phyloP scores from a whole-genome alignment of 2,113 vertebrate species.

The Mohoua ochrocephala region DNA sequence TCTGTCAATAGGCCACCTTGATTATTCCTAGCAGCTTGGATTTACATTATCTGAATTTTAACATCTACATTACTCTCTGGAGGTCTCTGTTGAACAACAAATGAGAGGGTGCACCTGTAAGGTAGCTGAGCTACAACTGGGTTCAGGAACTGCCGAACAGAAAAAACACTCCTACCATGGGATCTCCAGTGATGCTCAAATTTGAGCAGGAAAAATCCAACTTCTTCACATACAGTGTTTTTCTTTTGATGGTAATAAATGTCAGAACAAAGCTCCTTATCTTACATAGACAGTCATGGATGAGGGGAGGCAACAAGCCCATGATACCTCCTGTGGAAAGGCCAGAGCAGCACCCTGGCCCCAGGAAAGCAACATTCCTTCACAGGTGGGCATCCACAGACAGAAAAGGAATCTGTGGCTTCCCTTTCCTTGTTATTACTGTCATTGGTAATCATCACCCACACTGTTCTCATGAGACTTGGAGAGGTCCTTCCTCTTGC shows the following conservation, averaged over 20 bases:
- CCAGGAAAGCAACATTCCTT: neutral
- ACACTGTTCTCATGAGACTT: fast-evolving
- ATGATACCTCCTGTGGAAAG: neutral
- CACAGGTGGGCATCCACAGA: neutral
- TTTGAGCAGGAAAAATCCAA: neutral
- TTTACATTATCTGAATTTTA: neutral
- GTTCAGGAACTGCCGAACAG: neutral
- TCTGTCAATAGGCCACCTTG: neutral
- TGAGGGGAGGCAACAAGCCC: neutral
- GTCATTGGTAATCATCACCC: neutral
- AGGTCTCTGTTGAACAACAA: neutral
- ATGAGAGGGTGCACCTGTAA: neutral
- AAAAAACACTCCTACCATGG: neutral
- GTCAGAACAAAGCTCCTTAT: neutral
- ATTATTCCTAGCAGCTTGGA: neutral
- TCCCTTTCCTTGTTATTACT: neutral
- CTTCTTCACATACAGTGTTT: neutral
- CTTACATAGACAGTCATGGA: neutral
- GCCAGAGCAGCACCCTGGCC: neutral
- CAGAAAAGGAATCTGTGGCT: neutral
- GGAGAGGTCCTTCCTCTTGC: neutral
- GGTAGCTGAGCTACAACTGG: neutral
- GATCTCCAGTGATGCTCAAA: neutral
- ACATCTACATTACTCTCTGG: neutral
- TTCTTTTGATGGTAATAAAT: neutral